Evolutionary conservation across 2,113 vertebrate genomes (phyloP).

Genomic region (Semicossyphus pulcher): DNA sequence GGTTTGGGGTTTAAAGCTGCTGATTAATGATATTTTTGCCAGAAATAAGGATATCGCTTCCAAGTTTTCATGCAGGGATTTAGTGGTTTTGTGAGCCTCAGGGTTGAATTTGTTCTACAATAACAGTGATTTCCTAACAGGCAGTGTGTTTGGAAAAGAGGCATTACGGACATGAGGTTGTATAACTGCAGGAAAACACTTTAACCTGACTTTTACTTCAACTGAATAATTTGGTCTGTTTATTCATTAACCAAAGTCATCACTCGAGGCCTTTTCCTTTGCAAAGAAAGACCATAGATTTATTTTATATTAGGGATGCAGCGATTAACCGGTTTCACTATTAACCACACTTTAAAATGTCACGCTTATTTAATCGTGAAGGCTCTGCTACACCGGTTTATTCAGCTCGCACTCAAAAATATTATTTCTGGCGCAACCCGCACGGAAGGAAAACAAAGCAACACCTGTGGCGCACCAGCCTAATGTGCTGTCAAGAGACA

Average conservation of each 20-base stretch:
- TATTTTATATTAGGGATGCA: too few relatives aligned
- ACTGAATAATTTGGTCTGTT: not conserved
- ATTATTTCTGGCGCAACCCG: too few relatives aligned
- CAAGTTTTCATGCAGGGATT: not conserved
- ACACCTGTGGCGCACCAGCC: too few relatives aligned
- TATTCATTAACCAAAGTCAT: not conserved
- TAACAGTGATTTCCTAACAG: not conserved
- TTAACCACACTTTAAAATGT: too few relatives aligned
- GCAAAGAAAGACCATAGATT: not conserved
- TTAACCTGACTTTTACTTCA: not conserved
- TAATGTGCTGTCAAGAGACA: too few relatives aligned
- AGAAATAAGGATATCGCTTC: not conserved
- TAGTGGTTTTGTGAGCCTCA: not conserved
- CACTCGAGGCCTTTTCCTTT: not conserved
- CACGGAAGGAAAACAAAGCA: too few relatives aligned
- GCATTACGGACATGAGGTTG: not conserved
- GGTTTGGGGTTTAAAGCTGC: not conserved
- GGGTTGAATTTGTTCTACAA: not conserved
- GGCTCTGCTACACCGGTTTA: too few relatives aligned
- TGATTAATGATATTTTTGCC: not conserved
- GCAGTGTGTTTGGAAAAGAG: not conserved
- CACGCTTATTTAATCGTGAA: too few relatives aligned
- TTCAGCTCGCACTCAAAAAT: too few relatives aligned
- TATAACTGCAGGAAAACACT: not conserved
- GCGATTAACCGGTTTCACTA: too few relatives aligned